Base-by-base conservation (phyloP, 2,888 invertebrate genomes). In the Caenorhabditis sinica region DNA sequence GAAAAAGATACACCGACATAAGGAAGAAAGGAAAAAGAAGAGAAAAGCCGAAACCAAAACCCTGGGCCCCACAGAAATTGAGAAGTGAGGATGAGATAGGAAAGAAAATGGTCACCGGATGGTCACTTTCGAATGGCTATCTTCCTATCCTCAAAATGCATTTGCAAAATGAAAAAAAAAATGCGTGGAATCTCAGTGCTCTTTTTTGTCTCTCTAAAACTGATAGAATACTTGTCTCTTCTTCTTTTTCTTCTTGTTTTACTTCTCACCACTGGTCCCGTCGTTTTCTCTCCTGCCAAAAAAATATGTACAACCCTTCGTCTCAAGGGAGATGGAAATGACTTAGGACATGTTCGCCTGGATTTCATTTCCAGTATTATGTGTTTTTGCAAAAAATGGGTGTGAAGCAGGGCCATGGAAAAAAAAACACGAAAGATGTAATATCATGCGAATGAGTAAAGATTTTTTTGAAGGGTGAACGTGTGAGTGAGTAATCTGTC, bases 161-260 rank as follows among this genome's bases (percentile, higher is more conserved):
- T 80, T 80, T 65, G 72, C 72, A 72, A 72, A 80, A 80, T 80
- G 80, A 80, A 73, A 72, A 80, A 69, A 69, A 56, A 61, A 69
- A 36, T 36, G 58, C 43, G 66, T 56, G 49, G 43, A 40, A 28
- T 49, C 60, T 17, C 30, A 49, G 49, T 49, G 33, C 28, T 53
- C 28, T 61, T 69, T 58, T 69, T 49, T 45, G 66, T 71, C 53
- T 58, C 53, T 58, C 65, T 65, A 63, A 71, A 71, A 79, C 66
- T 80, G 80, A 80, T 71, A 63, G 71, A 66, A 66, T 65, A 75
- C 69, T 65, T 45, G 23, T 43, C 25, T 43, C 20, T 40, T 23
- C 28, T 60, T 28, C 40, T 40, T 40, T 13, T n/a, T n/a, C n/a
- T n/a, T n/a, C n/a, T n/a, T n/a, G n/a, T n/a, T 40, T 36, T 49